Evolutionary conservation across 2,797 vertebrate species (phyloP), one percentile per base, ranked within the genome.

Genomic region (Micromesistius poutassou): DNA sequence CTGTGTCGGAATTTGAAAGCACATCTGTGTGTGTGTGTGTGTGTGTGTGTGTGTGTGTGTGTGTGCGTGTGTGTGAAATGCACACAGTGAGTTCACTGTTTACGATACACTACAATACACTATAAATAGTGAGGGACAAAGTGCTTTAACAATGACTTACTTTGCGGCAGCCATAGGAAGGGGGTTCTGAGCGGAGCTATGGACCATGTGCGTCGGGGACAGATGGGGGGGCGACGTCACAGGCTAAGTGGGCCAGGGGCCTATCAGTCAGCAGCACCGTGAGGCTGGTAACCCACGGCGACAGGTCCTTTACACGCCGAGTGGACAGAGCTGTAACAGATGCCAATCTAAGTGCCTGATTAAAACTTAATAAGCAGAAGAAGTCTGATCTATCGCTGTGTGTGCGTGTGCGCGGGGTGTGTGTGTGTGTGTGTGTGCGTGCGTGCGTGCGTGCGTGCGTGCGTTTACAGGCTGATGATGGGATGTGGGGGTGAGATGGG

Each of bases 331-430:
- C 88, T 86, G 88, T 92, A 94, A 94, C 93, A 94, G 93, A 94
- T 94, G 93, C 93, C 91, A 85, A 72, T 86, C 90, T 93, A 94
- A 94, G 93, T 94, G 93, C 93, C 90, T 93, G 92, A 94, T 94
- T 92, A 94, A 94, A 94, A 93, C 87, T 94, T 94, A 93, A 94
- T 94, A 87, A 90, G 91, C 88, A 90, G 90, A 91, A 87, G 78
- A 85, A 89, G 82, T 83, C 66, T 25, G 81, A 85, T 81, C 83
- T 72, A 28, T 83, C 73, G 79, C 13, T 73, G 30, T 77, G 35
- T 28, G 38, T n/a, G 22, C 25, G 79, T 83, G 79, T 71, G 35
- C 25, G 14, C n/a, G 31, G 30, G 12, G 19, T 35, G 79, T 83
- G 79, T 71, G 35, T 73, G 28, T 72, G 33, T 28, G 36, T 13